A percentile compares a stretch with the other conserved stretches of the same genome.
Evolutionary conservation across 2,113 vertebrate genomes (phyloP).

Genomic region (Fulica atra): DNA sequence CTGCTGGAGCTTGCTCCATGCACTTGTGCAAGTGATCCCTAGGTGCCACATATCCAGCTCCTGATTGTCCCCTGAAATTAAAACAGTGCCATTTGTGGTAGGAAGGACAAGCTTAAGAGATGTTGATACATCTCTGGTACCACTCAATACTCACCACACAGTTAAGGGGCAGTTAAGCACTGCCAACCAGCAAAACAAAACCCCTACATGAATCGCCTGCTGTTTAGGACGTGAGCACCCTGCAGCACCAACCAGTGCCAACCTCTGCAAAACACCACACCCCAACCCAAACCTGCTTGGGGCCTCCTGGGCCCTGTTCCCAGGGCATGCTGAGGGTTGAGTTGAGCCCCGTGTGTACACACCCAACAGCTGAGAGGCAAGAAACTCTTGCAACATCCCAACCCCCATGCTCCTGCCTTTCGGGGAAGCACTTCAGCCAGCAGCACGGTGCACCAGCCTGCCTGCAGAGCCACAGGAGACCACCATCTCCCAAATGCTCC

Average conservation of each 20-base stretch:
- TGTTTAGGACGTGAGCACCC: neutral
- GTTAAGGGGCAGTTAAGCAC: neutral
- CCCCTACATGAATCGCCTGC: neutral
- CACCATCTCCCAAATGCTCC: neutral
- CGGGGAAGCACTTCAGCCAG: neutral
- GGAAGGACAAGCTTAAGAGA: neutral
- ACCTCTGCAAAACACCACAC: neutral
- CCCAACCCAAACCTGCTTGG: neutral
- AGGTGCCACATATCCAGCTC: neutral
- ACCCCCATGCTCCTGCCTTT: neutral
- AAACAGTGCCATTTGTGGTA: neutral
- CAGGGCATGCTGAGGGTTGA: neutral
- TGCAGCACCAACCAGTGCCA: neutral
- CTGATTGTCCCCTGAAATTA: neutral
- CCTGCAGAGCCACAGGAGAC: accelerated
- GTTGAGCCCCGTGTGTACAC: neutral
- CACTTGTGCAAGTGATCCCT: neutral
- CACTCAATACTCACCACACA: neutral
- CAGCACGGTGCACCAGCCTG: neutral
- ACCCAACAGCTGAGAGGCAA: neutral
- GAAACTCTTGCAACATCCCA: neutral
- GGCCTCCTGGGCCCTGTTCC: neutral
- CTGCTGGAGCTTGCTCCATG: neutral
- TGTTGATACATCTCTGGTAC: neutral
- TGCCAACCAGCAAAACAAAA: neutral